These are phyloP conservation scores for Megaustenia siamemsis DNA, from an alignment of 2,888 invertebrate genomes.

Conservation along the genomic window DNA sequence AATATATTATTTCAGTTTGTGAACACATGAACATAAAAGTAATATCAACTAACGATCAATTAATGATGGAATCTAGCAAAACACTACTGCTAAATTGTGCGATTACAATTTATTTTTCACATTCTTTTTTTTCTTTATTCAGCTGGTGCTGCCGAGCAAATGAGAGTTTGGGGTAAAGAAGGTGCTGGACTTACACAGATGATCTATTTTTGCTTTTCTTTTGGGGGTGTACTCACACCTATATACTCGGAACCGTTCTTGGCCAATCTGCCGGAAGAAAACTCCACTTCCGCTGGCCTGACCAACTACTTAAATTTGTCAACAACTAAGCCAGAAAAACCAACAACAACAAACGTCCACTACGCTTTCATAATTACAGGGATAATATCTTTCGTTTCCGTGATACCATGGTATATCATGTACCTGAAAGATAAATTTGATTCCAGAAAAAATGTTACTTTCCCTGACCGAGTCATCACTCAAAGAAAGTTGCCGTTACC, in stretches of 20 bases:
- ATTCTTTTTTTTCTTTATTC: conserved; percentile 47
- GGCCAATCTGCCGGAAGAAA: conserved; percentile 71
- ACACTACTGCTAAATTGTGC: too few relatives aligned
- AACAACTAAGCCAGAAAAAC: not conserved
- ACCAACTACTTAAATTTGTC: conserved; percentile 73
- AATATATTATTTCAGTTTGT: too few relatives aligned
- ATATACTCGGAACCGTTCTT: conserved; percentile 80
- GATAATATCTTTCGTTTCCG: conserved; percentile 53
- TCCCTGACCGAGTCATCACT: conserved; percentile 23
- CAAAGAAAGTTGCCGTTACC: conserved; percentile 46
- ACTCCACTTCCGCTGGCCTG: conserved; percentile 75
- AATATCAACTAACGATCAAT: too few relatives aligned
- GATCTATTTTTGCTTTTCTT: conserved; percentile 80
- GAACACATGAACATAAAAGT: too few relatives aligned
- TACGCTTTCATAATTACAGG: conserved; percentile 62
- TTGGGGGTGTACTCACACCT: conserved; percentile 81
- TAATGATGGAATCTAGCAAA: too few relatives aligned
- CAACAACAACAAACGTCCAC: conserved; percentile 47
- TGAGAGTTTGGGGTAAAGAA: conserved; percentile 75
- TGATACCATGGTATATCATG: conserved; percentile 56
- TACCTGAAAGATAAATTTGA: conserved; percentile 49
- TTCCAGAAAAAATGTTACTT: conserved; percentile 21
- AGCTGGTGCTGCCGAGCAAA: conserved; percentile 78
- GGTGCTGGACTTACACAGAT: conserved; percentile 80
- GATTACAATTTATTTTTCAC: not conserved